These are phyloP conservation scores for Diglossa brunneiventris DNA, from an alignment of 2,113 vertebrate species.

Conservation along the genomic window DNA sequence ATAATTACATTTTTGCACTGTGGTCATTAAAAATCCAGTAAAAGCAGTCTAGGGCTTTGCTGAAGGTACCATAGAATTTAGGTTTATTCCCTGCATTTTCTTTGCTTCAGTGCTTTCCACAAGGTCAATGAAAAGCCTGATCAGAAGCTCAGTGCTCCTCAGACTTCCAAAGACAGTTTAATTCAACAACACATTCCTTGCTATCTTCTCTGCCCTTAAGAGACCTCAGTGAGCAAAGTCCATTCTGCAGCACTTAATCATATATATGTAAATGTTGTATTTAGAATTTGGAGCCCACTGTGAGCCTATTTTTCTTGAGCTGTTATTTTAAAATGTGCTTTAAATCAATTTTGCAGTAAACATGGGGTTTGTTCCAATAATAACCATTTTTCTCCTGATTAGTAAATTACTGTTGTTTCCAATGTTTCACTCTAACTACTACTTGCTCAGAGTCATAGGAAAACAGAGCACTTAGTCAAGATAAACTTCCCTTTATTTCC, in stretches of 20 bases:
- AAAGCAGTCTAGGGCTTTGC: neutral
- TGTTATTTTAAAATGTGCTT: slow-evolving; percentile 15
- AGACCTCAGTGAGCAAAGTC: neutral
- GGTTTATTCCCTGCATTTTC: neutral
- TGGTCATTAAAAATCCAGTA: neutral
- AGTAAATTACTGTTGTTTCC: slow-evolving; percentile 58
- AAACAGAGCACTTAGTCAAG: slow-evolving; percentile 60
- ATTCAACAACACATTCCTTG: neutral
- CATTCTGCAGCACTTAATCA: neutral
- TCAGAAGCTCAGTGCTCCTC: neutral
- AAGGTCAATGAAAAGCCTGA: neutral
- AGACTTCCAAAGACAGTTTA: neutral
- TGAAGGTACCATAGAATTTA: neutral
- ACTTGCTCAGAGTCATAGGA: slow-evolving; percentile 19
- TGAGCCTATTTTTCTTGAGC: neutral
- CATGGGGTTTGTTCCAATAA: slow-evolving; percentile 19
- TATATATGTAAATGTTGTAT: slow-evolving; percentile 25
- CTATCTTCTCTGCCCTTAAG: neutral
- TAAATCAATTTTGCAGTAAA: slow-evolving; percentile 49
- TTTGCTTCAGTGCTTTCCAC: neutral
- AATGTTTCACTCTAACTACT: slow-evolving; percentile 47
- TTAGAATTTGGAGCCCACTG: slow-evolving; percentile 11
- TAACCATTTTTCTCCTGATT: slow-evolving; percentile 52
- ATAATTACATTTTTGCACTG: neutral
- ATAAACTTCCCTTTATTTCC: slow-evolving; percentile 58